Percentiles rank a stretch among this genome's conserved stretches.
Evolutionary conservation across 2,797 vertebrate species (phyloP).

Genomic region (Intellagama lesueurii): DNA sequence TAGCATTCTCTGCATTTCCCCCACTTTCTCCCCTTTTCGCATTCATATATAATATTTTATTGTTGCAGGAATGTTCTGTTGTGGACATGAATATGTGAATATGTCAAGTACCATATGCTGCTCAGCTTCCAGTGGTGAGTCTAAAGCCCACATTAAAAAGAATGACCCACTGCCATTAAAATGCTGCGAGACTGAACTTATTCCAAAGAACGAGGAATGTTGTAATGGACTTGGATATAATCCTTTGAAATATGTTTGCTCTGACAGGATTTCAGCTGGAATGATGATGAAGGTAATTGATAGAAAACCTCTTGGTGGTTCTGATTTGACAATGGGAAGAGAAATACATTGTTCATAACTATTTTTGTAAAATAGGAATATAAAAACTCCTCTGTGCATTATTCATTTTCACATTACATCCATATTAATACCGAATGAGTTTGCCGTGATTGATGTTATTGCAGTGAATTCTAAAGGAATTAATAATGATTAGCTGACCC

Average conservation of each 20-base stretch:
- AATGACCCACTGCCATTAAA: constrained; percentile 84
- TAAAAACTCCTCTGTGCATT: constrained; percentile 82
- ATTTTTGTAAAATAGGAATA: constrained; percentile 82
- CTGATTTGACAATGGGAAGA: constrained; percentile 75
- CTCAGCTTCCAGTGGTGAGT: constrained; percentile 81
- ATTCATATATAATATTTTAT: constrained; percentile 65
- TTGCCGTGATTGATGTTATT: constrained; percentile 81
- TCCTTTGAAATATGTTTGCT: constrained; percentile 89
- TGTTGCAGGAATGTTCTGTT: constrained; percentile 89
- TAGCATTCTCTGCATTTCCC: constrained; percentile 47
- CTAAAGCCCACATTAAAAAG: constrained; percentile 84
- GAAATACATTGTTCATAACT: constrained; percentile 81
- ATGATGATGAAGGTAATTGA: constrained; percentile 85
- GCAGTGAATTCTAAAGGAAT: constrained; percentile 84
- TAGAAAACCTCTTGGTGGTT: constrained; percentile 73
- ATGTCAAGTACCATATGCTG: constrained; percentile 90
- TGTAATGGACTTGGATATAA: constrained; percentile 91
- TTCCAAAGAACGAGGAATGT: constrained; percentile 87
- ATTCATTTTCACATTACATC: constrained; percentile 83
- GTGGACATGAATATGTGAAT: constrained; percentile 90
- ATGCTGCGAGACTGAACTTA: constrained; percentile 92
- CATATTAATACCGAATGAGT: constrained; percentile 83
- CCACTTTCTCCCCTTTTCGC: constrained; percentile 50
- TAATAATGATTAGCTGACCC: constrained; percentile 81
- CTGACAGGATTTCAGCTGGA: constrained; percentile 86